Conservation (phyloP, 2,113 vertebrate species). For the Baryphthengus martii region DNA sequence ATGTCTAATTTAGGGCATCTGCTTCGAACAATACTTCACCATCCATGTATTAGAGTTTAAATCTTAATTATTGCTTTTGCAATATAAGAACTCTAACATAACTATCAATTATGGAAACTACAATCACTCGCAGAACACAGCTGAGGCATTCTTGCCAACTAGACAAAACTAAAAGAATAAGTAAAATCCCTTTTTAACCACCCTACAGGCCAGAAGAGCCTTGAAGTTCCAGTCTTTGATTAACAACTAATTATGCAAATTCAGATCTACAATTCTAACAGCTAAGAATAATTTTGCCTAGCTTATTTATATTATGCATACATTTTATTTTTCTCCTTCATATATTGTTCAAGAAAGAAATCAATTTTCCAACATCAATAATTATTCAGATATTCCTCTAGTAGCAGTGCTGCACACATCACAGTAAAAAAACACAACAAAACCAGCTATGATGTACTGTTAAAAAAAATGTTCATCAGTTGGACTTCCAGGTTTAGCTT, state of each 20-base stretch:
- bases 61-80: conserved; percentile 56
- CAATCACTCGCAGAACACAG: background rate
- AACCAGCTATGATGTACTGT: background rate
- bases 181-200: conserved; percentile 1
- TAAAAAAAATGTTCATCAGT: background rate
- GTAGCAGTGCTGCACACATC: background rate
- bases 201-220: background rate
- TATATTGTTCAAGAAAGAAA: background rate
- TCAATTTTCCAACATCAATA: background rate
- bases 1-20: conserved; percentile 58
- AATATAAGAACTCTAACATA: conserved; percentile 31
- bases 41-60: conserved; percentile 28
- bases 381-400: background rate
- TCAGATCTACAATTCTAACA: background rate
- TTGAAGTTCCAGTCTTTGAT: background rate
- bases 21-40: conserved; percentile 35
- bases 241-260: conserved; percentile 22
- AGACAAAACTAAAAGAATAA: conserved; percentile 2
- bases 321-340: background rate
- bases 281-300: background rate
- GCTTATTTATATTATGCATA: background rate
- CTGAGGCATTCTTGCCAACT: conserved; percentile 18
- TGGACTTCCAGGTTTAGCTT: conserved; percentile 7
- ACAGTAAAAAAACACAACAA: background rate
- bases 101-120: conserved; percentile 45